Evolutionary conservation across 2,888 invertebrate genomes (phyloP).

Genomic region (Lutraria lutraria): DNA sequence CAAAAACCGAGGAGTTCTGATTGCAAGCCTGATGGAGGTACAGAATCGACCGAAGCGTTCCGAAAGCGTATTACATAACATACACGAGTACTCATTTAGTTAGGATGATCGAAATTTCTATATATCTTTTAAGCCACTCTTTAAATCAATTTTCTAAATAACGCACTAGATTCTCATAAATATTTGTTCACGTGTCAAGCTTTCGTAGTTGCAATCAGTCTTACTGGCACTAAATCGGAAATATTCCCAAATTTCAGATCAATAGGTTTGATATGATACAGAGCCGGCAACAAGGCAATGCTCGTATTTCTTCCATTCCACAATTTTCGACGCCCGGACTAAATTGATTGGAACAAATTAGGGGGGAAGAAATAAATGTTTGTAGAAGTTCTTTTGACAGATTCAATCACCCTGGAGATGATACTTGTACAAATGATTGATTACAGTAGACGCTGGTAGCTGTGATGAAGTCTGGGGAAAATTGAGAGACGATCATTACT

Average conservation of each 20-base stretch:
- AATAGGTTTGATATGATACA: slow-evolving; percentile 34
- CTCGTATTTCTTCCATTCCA: slow-evolving; percentile 38
- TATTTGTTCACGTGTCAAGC: slow-evolving; percentile 19
- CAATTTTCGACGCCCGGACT: slow-evolving; percentile 55
- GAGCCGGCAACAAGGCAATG: slow-evolving; percentile 14
- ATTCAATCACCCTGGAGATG: slow-evolving; percentile 63
- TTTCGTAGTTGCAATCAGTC: background rate
- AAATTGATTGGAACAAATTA: slow-evolving; percentile 68
- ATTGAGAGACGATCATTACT: slow-evolving; percentile 26
- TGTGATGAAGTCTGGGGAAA: slow-evolving; percentile 40
- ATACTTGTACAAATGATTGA: slow-evolving; percentile 54
- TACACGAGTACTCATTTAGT: background rate
- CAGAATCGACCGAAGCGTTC: too few species aligned
- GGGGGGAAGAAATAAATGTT: slow-evolving; percentile 62
- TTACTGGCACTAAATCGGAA: slow-evolving; percentile 8
- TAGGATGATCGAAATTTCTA: background rate
- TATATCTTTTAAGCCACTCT: background rate
- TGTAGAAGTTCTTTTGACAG: slow-evolving; percentile 57
- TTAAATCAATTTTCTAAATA: slow-evolving; percentile 22
- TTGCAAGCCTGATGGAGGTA: too few species aligned
- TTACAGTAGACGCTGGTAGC: slow-evolving; percentile 31
- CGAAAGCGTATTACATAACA: too few species aligned
- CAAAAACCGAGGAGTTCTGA: too few species aligned
- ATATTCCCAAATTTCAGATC: slow-evolving; percentile 27
- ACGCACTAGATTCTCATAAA: slow-evolving; percentile 8